Conservation (phyloP, 2,888 invertebrate genomes). For the Horisme vitalbata region DNA sequence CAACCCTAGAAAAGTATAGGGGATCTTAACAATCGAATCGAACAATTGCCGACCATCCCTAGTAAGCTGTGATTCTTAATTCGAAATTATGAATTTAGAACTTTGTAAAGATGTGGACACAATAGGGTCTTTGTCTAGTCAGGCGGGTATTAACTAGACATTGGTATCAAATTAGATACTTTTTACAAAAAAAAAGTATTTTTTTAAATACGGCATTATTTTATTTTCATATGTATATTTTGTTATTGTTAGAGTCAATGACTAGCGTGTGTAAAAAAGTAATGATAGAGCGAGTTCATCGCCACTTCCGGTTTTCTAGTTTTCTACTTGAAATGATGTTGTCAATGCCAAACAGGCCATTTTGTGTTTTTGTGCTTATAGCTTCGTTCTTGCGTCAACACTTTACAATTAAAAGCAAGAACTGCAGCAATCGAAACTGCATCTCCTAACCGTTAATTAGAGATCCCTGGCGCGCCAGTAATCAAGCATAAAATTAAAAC, state of each 20-base stretch:
- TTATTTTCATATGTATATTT: not conserved
- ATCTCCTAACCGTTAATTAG: conserved; percentile 77
- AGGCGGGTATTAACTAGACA: conserved; percentile 7
- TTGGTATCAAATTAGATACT: not conserved
- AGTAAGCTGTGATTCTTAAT: conserved; percentile 34
- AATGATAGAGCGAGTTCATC: conserved; percentile 30
- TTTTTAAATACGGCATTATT: no score
- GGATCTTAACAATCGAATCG: conserved; percentile 55
- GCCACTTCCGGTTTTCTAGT: conserved; percentile 34
- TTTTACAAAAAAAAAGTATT: no score
- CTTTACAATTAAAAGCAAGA: conserved; percentile 37
- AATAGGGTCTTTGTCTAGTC: conserved; percentile 14
- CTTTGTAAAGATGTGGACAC: conserved; percentile 20
- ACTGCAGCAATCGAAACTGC: conserved; percentile 43
- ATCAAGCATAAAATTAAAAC: conserved; percentile 83
- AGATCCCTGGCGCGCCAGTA: conserved; percentile 63
- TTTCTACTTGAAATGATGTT: conserved; percentile 2
- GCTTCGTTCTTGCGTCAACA: conserved; percentile 1
- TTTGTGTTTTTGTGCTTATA: conserved; percentile 11
- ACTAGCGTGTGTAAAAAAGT: conserved; percentile 24
- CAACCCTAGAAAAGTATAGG: conserved; percentile 48
- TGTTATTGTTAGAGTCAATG: conserved; percentile 11
- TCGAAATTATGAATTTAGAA: conserved; percentile 34
- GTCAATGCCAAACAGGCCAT: conserved; percentile 8
- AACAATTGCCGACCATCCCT: conserved; percentile 41